Conservation (phyloP, 2,113 vertebrate genomes). For the Xenopus borealis region DNA sequence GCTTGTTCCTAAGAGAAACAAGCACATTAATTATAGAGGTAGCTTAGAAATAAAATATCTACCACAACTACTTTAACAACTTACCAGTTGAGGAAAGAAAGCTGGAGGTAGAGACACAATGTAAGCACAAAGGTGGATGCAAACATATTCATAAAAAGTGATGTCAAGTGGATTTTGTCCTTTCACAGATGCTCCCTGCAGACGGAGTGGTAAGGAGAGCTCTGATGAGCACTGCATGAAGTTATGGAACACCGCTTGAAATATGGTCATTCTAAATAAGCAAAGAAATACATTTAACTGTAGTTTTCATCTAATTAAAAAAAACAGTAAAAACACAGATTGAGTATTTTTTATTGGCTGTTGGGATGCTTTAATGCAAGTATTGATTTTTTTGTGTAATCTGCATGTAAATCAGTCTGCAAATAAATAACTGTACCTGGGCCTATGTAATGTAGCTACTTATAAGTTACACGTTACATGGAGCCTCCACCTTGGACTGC, state of each 20-base stretch:
- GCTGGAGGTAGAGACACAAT: constrained; percentile 71
- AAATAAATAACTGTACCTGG: too few species aligned
- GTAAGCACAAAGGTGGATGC: constrained; percentile 80
- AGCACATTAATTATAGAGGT: too few species aligned
- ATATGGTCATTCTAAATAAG: constrained; percentile 70
- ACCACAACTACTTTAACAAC: constrained; percentile 23
- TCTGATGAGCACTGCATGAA: constrained; percentile 78
- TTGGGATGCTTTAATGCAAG: too few species aligned
- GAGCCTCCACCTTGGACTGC: too few species aligned
- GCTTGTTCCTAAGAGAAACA: constrained; percentile 70
- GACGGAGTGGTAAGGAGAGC: constrained; percentile 71
- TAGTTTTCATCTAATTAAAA: too few species aligned
- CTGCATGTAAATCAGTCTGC: too few species aligned
- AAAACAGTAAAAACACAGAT: too few species aligned
- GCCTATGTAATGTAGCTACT: too few species aligned
- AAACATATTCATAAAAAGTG: constrained; percentile 83
- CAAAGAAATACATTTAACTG: background rate
- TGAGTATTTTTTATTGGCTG: too few species aligned
- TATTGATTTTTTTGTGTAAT: too few species aligned
- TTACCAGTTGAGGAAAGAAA: constrained; percentile 80
- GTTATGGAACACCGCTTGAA: constrained; percentile 74
- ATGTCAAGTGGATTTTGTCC: constrained; percentile 70
- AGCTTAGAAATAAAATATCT: too few species aligned
- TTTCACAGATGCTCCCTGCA: constrained; percentile 69
- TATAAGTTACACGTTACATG: too few species aligned